Evolutionary conservation across 1,140 invertebrate species (phyloP).

Genomic region (Chelonus insularis): DNA sequence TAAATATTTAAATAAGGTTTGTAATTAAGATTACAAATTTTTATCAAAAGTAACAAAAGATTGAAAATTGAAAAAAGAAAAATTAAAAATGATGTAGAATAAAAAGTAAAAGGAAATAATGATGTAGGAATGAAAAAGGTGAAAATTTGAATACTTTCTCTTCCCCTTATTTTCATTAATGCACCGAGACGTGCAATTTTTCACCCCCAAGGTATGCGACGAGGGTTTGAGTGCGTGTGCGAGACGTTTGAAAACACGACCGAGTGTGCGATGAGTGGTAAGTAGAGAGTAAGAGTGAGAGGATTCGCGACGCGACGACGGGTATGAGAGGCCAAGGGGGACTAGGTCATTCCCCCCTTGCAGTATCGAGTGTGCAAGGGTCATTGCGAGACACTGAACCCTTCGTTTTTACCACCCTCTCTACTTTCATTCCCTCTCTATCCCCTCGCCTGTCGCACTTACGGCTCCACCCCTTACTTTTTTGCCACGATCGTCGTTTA

Average conservation of each 20-base stretch:
- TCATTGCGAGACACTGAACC: slow-evolving; percentile 47
- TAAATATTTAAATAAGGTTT: too few species aligned
- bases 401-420: slow-evolving; percentile 25
- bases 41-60: too few species aligned
- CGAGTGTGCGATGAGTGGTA: slow-evolving; percentile 44
- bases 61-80: too few species aligned
- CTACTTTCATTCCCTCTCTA: neutral
- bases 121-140: too few species aligned
- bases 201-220: neutral
- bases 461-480: neutral
- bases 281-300: neutral
- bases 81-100: too few species aligned
- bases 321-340: slow-evolving; percentile 28
- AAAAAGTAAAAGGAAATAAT: too few species aligned
- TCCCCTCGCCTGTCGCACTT: neutral
- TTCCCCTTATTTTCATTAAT: neutral
- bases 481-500: neutral
- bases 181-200: neutral
- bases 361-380: slow-evolving; percentile 40
- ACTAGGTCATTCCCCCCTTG: slow-evolving; percentile 50
- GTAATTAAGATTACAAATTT: too few species aligned
- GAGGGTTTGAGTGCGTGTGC: slow-evolving; percentile 27
- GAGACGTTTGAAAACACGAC: slow-evolving; percentile 33
- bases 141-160: too few species aligned
- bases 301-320: slow-evolving; percentile 18